Conservation (phyloP, 2,797 vertebrate genomes). For the Centroberyx gerrardi region DNA sequence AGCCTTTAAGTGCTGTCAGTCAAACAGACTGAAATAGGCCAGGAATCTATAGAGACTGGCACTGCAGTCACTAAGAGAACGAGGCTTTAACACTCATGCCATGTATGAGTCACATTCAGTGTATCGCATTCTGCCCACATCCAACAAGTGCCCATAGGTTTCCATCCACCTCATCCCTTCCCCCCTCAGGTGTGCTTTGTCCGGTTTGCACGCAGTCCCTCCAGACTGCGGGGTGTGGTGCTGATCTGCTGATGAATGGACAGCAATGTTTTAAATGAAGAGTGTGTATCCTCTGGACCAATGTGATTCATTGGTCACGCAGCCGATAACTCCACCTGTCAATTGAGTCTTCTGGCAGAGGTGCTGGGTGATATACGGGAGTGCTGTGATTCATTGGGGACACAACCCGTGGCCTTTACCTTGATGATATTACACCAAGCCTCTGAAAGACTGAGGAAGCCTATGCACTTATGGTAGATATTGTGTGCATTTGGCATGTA, state of each 20-base stretch:
- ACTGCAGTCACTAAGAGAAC: neutral
- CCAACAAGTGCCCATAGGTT: conserved; percentile 71
- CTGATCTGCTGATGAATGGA: conserved; percentile 37
- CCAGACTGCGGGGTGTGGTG: conserved; percentile 46
- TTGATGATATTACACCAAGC: conserved; percentile 6
- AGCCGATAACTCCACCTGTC: conserved; percentile 16
- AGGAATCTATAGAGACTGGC: conserved; percentile 35
- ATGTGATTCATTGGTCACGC: conserved; percentile 54
- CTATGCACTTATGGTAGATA: neutral
- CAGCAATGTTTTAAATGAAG: conserved; percentile 64
- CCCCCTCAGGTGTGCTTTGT: conserved; percentile 50
- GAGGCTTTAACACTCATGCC: neutral
- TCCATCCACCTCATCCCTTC: neutral
- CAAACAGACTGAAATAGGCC: conserved; percentile 53
- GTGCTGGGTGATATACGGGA: conserved; percentile 17
- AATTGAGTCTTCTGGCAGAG: conserved; percentile 13
- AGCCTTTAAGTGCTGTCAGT: conserved; percentile 46
- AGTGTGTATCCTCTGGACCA: conserved; percentile 59
- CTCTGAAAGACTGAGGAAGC: conserved; percentile 13
- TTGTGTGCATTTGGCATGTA: neutral
- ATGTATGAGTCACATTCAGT: conserved; percentile 19
- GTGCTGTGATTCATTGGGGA: neutral
- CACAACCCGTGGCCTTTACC: neutral
- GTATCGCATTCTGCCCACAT: conserved; percentile 29
- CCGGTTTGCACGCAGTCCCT: conserved; percentile 13